Conservation (phyloP, 2,888 invertebrate species). For the Microplitis manilae region DNA sequence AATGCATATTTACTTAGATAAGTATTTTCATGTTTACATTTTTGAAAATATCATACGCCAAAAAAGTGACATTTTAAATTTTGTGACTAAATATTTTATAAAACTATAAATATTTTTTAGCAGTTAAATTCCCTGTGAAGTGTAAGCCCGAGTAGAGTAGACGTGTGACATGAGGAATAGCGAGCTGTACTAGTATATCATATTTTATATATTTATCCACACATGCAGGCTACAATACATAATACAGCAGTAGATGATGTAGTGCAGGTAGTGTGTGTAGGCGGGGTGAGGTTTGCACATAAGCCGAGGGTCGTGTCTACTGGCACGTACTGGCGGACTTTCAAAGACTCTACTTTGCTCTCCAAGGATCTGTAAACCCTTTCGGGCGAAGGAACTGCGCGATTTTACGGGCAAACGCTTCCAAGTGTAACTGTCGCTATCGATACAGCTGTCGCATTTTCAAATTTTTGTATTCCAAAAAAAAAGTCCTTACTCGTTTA, state of each 20-base stretch:
- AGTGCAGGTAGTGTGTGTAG: slow-evolving; percentile 11
- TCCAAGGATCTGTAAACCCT: slow-evolving; percentile 51
- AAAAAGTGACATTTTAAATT: too few species aligned
- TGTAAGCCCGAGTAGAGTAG: background rate
- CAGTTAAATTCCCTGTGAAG: background rate
- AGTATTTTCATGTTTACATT: background rate
- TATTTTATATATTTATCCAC: background rate
- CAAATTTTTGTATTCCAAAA: too few species aligned
- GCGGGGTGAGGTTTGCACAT: slow-evolving; percentile 31
- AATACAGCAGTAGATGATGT: slow-evolving; percentile 20
- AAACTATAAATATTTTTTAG: background rate
- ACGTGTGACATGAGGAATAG: background rate
- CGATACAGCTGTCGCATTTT: background rate
- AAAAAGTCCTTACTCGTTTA: too few species aligned
- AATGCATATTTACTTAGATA: background rate
- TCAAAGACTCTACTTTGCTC: slow-evolving; percentile 17
- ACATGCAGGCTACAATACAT: background rate
- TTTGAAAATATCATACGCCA: background rate
- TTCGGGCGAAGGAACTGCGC: slow-evolving; percentile 49
- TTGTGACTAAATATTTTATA: background rate
- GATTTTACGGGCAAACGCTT: slow-evolving; percentile 53
- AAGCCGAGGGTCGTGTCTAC: slow-evolving; percentile 55
- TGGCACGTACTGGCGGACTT: slow-evolving; percentile 52
- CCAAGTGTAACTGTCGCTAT: slow-evolving; percentile 2
- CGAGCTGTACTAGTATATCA: background rate